Base-by-base conservation (phyloP, 2,797 vertebrate genomes). In the Lates japonicus region DNA sequence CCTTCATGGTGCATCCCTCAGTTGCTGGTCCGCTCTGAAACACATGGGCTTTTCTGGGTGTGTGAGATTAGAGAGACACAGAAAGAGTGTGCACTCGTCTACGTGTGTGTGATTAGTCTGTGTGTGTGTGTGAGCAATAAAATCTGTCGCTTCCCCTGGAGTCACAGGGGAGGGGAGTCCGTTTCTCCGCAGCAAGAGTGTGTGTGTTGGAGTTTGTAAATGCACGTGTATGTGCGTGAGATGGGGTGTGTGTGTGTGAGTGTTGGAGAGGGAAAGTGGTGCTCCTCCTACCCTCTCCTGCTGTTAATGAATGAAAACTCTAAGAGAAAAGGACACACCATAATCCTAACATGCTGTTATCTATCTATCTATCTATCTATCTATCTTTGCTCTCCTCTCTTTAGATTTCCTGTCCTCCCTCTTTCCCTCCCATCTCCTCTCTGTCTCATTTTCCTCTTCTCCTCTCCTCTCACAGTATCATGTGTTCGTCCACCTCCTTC, bases 1-100 rank as follows among this genome's bases (percentile, higher is more conserved):
- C 94, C 93, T 95, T 95, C 94, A 95, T 95, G 87, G 58, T 9
- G 88, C 67, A 81, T 90, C 84, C 72, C 77, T 85, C 79, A 49
- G 70, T 77, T 46, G 67, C 52, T 31, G 17, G 55, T 91, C 82
- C 83, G 79, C 86, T 87, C 52, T 65, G 22, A 78, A 75, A 80
- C 73, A 90, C 86, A 88, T 72, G 81, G 88, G 84, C 55, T 66
- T 75, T 39, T 59, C 58, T 17, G 48, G 37, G 55, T 80, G 69
- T 80, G 87, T 85, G 85, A 75, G 65, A 71, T 68, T 29, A 29
- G 61, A 70, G 4, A 60, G 44, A 78, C 41, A 74, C n/a, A 76
- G 33, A 70, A 42, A 76, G 60, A 44, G 68, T 72, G 64, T 55
- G 70, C 25, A 2, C 25, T 29, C 25, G 25, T 29, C 25, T 67